phyloP scores from a whole-genome alignment of 2,888 invertebrate species.

The Schizotus pectinicornis region DNA sequence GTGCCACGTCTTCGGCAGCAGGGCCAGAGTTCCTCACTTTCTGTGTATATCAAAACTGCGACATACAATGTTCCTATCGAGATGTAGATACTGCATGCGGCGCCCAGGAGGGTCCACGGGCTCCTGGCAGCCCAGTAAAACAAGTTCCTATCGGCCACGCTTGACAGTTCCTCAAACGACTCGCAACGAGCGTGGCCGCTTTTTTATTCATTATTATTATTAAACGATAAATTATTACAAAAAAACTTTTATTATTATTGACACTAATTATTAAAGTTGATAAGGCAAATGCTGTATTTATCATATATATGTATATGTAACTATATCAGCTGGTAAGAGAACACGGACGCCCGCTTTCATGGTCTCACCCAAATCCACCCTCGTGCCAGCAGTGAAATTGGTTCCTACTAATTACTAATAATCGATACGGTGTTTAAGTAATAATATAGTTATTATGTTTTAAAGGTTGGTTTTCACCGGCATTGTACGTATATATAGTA shows the following conservation, averaged over 20 bases:
- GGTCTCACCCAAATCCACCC: conserved; percentile 43
- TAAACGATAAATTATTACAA: conserved; percentile 56
- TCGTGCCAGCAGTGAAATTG: conserved; percentile 58
- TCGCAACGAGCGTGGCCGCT: conserved; percentile 55
- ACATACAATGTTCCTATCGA: conserved; percentile 60
- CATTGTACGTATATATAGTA: conserved; percentile 61
- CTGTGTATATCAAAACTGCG: conserved; percentile 54
- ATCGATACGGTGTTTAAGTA: conserved; percentile 61
- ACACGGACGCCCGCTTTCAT: conserved; percentile 50
- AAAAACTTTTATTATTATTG: conserved; percentile 57
- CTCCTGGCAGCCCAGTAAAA: conserved; percentile 59
- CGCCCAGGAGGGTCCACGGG: conserved; percentile 52
- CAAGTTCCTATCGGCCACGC: conserved; percentile 60
- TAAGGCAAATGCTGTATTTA: conserved; percentile 60
- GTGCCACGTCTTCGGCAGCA: conserved; percentile 32
- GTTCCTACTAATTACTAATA: conserved; percentile 62
- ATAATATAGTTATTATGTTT: conserved; percentile 61
- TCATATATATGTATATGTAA: conserved; percentile 60
- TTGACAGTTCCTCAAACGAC: conserved; percentile 56
- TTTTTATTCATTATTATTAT: conserved; percentile 60
- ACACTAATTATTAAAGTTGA: conserved; percentile 59
- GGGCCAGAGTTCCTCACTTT: conserved; percentile 57
- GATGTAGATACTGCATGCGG: conserved; percentile 60
- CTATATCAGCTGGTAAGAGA: conserved; percentile 58
- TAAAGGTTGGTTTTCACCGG: conserved; percentile 58